These are phyloP conservation scores for Drosophila littoralis DNA, from an alignment of 1,140 invertebrate species.

Conservation along the genomic window DNA sequence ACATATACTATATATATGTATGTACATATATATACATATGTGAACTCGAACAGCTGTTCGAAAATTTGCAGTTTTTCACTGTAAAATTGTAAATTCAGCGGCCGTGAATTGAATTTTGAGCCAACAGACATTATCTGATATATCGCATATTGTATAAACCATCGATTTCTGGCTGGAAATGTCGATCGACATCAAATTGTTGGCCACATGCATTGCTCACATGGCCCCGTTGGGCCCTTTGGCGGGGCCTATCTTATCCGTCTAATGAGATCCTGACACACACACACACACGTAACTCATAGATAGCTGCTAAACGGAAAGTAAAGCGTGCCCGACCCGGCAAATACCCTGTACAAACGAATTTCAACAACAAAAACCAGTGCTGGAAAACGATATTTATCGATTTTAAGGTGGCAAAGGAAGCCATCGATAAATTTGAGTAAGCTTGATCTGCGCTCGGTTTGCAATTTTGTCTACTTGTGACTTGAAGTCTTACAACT, in stretches of 20 bases:
- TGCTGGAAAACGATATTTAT: no score
- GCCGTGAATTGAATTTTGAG: not conserved
- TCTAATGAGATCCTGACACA: conserved; percentile 68
- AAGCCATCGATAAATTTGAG: no score
- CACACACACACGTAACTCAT: not conserved
- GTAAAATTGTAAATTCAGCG: not conserved
- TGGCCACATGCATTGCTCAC: conserved; percentile 64
- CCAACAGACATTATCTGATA: not conserved
- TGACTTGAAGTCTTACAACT: no score
- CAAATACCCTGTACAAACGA: not conserved
- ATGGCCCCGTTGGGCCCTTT: conserved; percentile 37
- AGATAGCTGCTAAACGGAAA: conserved; percentile 19
- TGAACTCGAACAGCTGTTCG: conserved; percentile 39
- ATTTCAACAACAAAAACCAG: no score
- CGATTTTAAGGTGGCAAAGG: no score
- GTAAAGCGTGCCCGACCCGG: not conserved
- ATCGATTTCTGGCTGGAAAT: not conserved
- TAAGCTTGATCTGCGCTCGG: no score
- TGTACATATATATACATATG: conserved; percentile 10
- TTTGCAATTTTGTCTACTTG: no score
- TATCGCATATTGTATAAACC: not conserved
- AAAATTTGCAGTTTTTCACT: not conserved
- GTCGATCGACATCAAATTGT: conserved; percentile 26
- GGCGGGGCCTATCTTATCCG: conserved; percentile 63
- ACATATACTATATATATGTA: not conserved